A percentile compares a stretch with the other conserved stretches of the same genome.
Evolutionary conservation across 2,113 vertebrate genomes (phyloP).

Genomic region (Prunella fulvescens): DNA sequence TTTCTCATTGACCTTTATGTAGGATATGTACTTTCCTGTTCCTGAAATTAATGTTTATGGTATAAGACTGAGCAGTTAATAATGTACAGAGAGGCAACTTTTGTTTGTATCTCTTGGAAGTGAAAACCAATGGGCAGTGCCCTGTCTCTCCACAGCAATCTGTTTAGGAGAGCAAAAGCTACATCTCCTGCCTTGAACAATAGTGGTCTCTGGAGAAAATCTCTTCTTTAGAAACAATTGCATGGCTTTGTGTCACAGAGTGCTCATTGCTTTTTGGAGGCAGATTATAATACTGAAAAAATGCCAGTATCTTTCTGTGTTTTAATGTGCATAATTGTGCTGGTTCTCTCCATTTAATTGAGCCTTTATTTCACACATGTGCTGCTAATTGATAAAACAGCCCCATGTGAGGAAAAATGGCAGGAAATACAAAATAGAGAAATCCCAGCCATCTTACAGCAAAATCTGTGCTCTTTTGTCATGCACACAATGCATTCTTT

Average conservation of each 20-base stretch:
- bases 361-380: background rate
- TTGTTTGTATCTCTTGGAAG: background rate
- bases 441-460: background rate
- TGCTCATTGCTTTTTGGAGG: background rate
- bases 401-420: background rate
- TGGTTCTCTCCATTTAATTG: background rate
- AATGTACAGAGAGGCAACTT: background rate
- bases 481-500: background rate
- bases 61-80: background rate
- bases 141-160: background rate
- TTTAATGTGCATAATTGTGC: background rate
- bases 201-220: background rate
- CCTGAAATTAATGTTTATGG: background rate
- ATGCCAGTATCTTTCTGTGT: background rate
- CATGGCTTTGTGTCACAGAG: background rate
- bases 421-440: background rate
- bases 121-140: background rate
- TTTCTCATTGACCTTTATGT: background rate
- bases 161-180: background rate
- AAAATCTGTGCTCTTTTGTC: background rate
- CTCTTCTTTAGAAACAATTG: background rate
- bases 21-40: background rate
- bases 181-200: background rate
- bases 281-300: background rate
- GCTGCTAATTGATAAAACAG: conserved; percentile 13